These are phyloP conservation scores for Argynnis bischoffii DNA, from an alignment of 2,888 invertebrate species.

Conservation along the genomic window DNA sequence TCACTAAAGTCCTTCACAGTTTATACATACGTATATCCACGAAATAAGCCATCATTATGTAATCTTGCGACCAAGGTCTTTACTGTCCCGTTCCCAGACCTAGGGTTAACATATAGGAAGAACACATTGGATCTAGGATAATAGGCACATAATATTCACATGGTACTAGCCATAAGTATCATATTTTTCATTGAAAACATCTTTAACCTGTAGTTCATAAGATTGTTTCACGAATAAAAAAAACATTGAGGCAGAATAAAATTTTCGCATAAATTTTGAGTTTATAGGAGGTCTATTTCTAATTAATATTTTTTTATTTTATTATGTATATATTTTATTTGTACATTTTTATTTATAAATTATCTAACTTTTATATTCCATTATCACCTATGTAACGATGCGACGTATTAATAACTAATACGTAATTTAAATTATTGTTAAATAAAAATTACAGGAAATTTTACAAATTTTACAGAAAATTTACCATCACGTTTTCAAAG, in stretches of 20 bases:
- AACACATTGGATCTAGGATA: conserved; percentile 37
- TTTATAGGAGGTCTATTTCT: too few relatives aligned
- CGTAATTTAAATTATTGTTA: too few relatives aligned
- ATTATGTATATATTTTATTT: too few relatives aligned
- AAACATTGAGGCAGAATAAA: too few relatives aligned
- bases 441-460: background rate
- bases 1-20: conserved; percentile 47
- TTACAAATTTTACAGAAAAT: conserved; percentile 14
- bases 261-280: too few relatives aligned
- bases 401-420: too few relatives aligned
- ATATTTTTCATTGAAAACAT: background rate
- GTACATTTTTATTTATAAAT: too few relatives aligned
- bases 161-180: background rate
- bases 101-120: conserved; percentile 41
- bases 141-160: conserved; percentile 24
- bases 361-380: too few relatives aligned
- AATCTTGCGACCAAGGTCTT: conserved; percentile 58
- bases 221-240: too few relatives aligned
- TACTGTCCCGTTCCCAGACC: conserved; percentile 53
- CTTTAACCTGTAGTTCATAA: too few relatives aligned
- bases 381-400: too few relatives aligned
- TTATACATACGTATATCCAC: conserved; percentile 52
- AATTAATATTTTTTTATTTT: too few relatives aligned
- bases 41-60: conserved; percentile 74
- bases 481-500: conserved; percentile 10